Base-by-base conservation (phyloP, 2,113 vertebrate genomes). In the Thamnaconus septentrionalis region DNA sequence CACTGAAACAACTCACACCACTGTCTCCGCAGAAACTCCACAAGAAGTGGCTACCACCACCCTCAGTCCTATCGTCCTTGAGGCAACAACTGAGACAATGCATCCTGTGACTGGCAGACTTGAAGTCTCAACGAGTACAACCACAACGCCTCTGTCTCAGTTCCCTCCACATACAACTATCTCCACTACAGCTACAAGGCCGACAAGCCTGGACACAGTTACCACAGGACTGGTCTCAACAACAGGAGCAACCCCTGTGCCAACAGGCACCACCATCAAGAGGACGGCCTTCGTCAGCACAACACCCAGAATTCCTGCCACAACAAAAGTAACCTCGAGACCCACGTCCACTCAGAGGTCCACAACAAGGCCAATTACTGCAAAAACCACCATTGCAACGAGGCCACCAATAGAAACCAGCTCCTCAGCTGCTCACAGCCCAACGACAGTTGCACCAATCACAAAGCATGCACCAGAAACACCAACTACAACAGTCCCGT, bases 221-320 rank as follows among this genome's bases (percentile, higher is more conserved):
- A 86, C 87, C 58, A 89, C 86, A 39, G 71, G 46, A 8, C 39
- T 81, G 50, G 77, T 80, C 39, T 84, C 87, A 6, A 68, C 71
- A n/a, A 12, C 61, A 9, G 72, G 61, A 68, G 48, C 78, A 55
- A 58, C 77, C 7, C 8, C 73, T 0, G 3, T 64, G 3, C 31
- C 69, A 8, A 60, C 60, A 7, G 69, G 69, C 7, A 70, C 72
- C 50, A 64, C 51, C 46, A 44, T 42, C 43, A 54, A 68, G 60
- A 42, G 4, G n/a, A 74, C 55, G 3, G 73, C 81, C 12, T 76
- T 76, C 2, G 1, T 18, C 41, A 70, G 69, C 56, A 75, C 70
- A 3, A 91, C 91, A 40, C 59, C 73, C 6, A 75, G 70, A 60
- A 57, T 78, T 44, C 76, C 84, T 4, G 12, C 64, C 5, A 81